Percentiles rank a stretch among this genome's conserved stretches.
Evolutionary conservation across 2,797 vertebrate genomes (phyloP).

Genomic region (Sebastes minor): DNA sequence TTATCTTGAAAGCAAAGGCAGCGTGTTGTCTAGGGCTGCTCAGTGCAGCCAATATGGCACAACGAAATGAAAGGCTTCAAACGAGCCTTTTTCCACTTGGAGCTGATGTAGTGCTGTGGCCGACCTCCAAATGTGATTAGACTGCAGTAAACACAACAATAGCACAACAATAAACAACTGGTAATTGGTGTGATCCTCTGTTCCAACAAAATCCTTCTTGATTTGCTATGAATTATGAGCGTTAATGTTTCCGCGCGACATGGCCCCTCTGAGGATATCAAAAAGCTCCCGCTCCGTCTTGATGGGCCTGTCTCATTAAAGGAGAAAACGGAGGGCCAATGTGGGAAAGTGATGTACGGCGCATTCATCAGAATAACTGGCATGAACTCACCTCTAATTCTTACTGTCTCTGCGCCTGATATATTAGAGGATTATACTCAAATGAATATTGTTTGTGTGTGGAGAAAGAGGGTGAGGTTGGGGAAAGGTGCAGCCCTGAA

Average conservation of each 20-base stretch:
- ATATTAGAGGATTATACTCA: slow-evolving; percentile 42
- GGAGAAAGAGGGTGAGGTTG: background rate
- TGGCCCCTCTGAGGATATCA: slow-evolving; percentile 69
- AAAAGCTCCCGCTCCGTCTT: slow-evolving; percentile 59
- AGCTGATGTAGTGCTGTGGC: slow-evolving; percentile 75
- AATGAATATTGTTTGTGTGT: slow-evolving; percentile 42
- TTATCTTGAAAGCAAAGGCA: slow-evolving; percentile 82
- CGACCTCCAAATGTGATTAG: slow-evolving; percentile 81
- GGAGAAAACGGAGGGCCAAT: slow-evolving; percentile 55
- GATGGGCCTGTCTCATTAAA: slow-evolving; percentile 73
- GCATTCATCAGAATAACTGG: slow-evolving; percentile 57
- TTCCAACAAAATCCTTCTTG: slow-evolving; percentile 71
- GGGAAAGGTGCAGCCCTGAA: slow-evolving; percentile 32
- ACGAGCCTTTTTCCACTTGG: slow-evolving; percentile 73
- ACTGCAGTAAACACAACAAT: slow-evolving; percentile 73
- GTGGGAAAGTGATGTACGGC: slow-evolving; percentile 45
- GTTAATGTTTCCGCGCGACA: slow-evolving; percentile 55
- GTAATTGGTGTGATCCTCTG: slow-evolving; percentile 76
- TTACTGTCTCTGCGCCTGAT: slow-evolving; percentile 38
- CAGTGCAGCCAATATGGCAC: slow-evolving; percentile 79
- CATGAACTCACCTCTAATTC: slow-evolving; percentile 64
- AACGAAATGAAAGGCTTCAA: slow-evolving; percentile 83
- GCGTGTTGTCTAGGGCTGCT: slow-evolving; percentile 74
- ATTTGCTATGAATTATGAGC: slow-evolving; percentile 73
- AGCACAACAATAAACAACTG: slow-evolving; percentile 75